Base-by-base conservation (phyloP, 1,140 invertebrate species). In the Popillia japonica region DNA sequence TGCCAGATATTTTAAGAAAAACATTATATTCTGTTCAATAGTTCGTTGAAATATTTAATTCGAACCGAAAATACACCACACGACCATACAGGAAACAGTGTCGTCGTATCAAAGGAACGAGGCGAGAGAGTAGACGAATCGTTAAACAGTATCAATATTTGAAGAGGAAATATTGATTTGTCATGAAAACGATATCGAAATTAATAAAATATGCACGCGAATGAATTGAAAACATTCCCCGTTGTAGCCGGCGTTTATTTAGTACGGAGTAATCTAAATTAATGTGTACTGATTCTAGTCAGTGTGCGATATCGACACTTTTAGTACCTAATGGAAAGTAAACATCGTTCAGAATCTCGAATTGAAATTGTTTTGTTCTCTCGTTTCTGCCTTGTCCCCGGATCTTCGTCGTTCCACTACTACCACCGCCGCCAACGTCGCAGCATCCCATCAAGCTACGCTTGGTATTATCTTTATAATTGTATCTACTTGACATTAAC, bases 271-370 rank as follows among this genome's bases (percentile, higher is more conserved):
- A 83, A 83, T 83, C 79, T 83, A 83, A 83, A 82, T 83, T 82
- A 82, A 83, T 82, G 79, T 79, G 80, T 81, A 81, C 79, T 80
- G 81, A 83, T 81, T 83, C 79, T 80, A 83, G 82, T 80, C 78
- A 82, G 82, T 80, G 80, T 79, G 76, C 81, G 79, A 82, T 82
- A 83, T 83, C 82, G 82, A 82, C 82, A 83, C 82, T 83, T 82
- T 83, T 81, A 82, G 78, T 80, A 83, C 80, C 82, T 83, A 83
- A 83, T 83, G 82, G 81, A 83, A 83, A 82, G 82, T 82, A 83
- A 83, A 83, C 80, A 83, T 79, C 78, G 81, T 80, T 80, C 79
- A 80, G 79, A 81, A 82, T 79, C 81, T 78, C 78, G 78, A 82
- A 83, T 82, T 79, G 79, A 80, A 83, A 82, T 82, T 79, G 80